A percentile compares a stretch with the other conserved stretches of the same genome.
Evolutionary conservation across 2,113 vertebrate species (phyloP).

Genomic region (Dromiciops gliroides): DNA sequence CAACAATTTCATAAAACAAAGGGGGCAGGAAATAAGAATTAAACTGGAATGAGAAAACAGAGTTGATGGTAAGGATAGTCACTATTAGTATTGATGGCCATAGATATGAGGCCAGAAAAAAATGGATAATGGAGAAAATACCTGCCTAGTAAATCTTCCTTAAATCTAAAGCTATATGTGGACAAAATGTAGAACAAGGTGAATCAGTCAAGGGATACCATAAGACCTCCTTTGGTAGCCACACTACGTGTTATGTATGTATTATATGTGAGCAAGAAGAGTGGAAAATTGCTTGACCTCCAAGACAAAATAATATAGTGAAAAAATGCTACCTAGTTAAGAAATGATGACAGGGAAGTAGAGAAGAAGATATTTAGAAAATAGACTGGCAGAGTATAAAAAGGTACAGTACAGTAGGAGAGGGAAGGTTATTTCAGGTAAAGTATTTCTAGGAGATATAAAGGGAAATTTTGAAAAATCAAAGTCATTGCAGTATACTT

Average conservation of each 20-base stretch:
- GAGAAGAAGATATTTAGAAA: not conserved
- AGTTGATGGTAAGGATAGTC: not conserved
- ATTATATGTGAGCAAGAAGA: not conserved
- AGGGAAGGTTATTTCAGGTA: not conserved
- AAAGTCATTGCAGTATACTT: not conserved
- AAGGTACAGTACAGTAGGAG: not conserved
- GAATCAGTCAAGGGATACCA: not conserved
- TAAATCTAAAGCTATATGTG: not conserved
- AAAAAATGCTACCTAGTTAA: not conserved
- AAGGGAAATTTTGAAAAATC: not conserved
- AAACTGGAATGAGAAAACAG: not conserved
- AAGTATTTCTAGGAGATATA: not conserved
- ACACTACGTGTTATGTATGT: not conserved
- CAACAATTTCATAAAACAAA: conserved; percentile 3
- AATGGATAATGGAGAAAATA: not conserved
- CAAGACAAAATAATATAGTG: not conserved
- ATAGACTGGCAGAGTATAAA: not conserved
- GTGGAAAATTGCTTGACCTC: not conserved
- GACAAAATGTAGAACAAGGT: not conserved
- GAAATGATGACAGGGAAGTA: not conserved
- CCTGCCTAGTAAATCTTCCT: not conserved
- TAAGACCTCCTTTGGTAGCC: not conserved
- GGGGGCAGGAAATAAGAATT: not conserved
- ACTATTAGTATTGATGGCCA: not conserved
- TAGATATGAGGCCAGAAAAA: not conserved